These are phyloP conservation scores for Matsumyia berberina DNA, from an alignment of 2,888 invertebrate genomes.

Conservation along the genomic window DNA sequence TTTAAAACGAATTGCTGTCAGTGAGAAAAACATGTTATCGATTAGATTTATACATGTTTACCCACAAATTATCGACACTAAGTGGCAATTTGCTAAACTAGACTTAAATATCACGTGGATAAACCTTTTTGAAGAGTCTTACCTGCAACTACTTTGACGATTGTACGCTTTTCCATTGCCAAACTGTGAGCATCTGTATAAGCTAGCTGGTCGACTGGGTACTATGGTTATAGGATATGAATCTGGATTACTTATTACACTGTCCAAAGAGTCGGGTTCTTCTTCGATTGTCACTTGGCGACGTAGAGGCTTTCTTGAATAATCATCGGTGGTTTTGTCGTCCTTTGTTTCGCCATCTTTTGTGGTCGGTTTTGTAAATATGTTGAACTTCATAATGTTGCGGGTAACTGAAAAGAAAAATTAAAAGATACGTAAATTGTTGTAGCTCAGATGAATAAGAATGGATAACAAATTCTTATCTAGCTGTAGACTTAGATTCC, in stretches of 20 bases:
- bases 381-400: conserved; percentile 76
- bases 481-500: no score
- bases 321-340: conserved; percentile 51
- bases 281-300: conserved; percentile 82
- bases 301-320: conserved; percentile 64
- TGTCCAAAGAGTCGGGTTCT: conserved; percentile 84
- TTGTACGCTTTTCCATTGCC: conserved; percentile 81
- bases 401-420: conserved; percentile 3
- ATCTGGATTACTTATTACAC: conserved; percentile 83
- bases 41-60: conserved; percentile 21
- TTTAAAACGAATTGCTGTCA: neutral
- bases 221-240: conserved; percentile 84
- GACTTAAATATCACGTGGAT: conserved; percentile 1
- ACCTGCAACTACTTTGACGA: conserved; percentile 83
- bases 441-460: no score
- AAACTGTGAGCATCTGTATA: conserved; percentile 80
- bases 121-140: conserved; percentile 70
- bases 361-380: conserved; percentile 68
- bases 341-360: conserved; percentile 49
- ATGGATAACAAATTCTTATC: no score
- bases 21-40: conserved; percentile 45
- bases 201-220: conserved; percentile 82
- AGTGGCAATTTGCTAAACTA: conserved; percentile 38
- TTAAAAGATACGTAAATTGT: neutral
- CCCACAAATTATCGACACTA: conserved; percentile 27